A percentile compares a stretch with the other conserved stretches of the same genome.
Evolutionary conservation across 2,888 invertebrate species (phyloP).

Genomic region (Ypsolopha sequella): DNA sequence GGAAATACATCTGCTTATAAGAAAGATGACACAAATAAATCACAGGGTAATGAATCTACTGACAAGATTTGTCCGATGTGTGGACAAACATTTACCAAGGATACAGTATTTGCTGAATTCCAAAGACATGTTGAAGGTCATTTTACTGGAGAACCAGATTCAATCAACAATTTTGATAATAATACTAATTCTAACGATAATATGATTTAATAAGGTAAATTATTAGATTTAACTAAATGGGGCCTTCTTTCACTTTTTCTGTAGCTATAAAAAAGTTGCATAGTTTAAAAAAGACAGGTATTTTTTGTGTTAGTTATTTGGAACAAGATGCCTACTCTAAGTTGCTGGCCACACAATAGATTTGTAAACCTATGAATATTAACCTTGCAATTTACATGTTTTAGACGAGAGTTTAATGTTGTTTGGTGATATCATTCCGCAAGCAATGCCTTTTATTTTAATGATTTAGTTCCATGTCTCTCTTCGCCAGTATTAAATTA

Average conservation of each 20-base stretch:
- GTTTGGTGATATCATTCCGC: too few relatives aligned
- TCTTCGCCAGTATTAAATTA: too few relatives aligned
- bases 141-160: constrained; percentile 73
- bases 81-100: constrained; percentile 71
- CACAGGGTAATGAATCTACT: constrained; percentile 27
- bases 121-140: constrained; percentile 83
- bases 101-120: constrained; percentile 73
- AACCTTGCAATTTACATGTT: too few relatives aligned
- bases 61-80: constrained; percentile 83
- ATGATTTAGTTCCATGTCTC: too few relatives aligned
- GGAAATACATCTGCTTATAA: constrained; percentile 37
- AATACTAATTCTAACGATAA: constrained; percentile 52
- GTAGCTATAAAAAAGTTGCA: not conserved
- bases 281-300: not conserved
- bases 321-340: too few relatives aligned
- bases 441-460: too few relatives aligned
- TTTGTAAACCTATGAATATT: too few relatives aligned
- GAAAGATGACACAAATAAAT: constrained; percentile 24
- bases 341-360: too few relatives aligned
- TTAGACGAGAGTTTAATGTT: too few relatives aligned
- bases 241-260: not conserved
- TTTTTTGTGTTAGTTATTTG: not conserved
- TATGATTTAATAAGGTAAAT: constrained; percentile 18
- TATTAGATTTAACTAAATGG: not conserved
- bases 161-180: constrained; percentile 65